Conservation (phyloP, 2,113 vertebrate species). For the Sturnus vulgaris region DNA sequence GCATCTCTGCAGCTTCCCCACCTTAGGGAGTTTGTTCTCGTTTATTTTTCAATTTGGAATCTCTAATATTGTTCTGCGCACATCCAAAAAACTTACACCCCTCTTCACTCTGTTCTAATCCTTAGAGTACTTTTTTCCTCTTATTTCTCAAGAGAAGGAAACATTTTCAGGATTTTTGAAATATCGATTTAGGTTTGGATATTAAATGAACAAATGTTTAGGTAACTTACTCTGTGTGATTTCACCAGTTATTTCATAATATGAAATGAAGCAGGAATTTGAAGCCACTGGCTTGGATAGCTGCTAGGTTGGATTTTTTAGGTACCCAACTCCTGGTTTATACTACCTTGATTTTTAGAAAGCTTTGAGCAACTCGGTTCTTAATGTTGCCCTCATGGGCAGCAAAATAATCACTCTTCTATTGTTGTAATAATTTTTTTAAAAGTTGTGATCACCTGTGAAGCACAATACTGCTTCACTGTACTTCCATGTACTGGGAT, state of each 20-base stretch:
- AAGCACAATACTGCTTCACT: neutral
- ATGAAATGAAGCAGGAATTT: neutral
- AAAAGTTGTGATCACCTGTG: neutral
- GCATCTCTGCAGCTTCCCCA: slow-evolving; percentile 34
- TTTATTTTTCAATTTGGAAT: neutral
- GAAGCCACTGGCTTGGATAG: neutral
- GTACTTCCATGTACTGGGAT: neutral
- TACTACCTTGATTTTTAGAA: neutral
- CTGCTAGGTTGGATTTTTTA: neutral
- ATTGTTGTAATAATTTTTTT: neutral
- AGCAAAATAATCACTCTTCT: neutral
- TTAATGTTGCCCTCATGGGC: neutral
- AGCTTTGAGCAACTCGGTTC: neutral
- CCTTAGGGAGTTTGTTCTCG: neutral
- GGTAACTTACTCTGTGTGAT: neutral
- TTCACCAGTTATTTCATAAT: neutral
- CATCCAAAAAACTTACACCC: neutral
- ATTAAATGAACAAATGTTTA: neutral
- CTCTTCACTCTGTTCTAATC: neutral
- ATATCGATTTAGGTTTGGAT: neutral
- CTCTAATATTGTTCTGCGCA: neutral
- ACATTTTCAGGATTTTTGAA: neutral
- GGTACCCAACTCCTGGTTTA: neutral
- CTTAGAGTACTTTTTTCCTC: neutral
- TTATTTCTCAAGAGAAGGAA: neutral